phyloP scores from a whole-genome alignment of 2,888 invertebrate genomes.

The Aphrophora alni region DNA sequence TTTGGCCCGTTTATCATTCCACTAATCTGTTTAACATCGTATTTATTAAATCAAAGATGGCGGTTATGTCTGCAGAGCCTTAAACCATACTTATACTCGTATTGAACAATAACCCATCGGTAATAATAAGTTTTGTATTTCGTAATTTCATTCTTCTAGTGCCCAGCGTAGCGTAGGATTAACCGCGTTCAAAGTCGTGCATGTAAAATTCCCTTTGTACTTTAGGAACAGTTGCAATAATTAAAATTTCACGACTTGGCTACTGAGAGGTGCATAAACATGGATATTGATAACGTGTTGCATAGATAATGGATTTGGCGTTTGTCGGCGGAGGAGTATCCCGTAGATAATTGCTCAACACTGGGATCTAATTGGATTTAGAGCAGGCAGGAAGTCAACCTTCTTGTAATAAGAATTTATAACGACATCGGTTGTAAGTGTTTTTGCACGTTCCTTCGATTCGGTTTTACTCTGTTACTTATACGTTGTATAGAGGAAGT shows the following conservation, averaged over 20 bases:
- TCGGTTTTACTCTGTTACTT: too few relatives aligned
- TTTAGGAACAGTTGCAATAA: not conserved
- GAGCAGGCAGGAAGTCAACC: not conserved
- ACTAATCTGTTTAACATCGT: too few relatives aligned
- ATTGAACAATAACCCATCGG: too few relatives aligned
- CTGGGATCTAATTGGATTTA: conserved; percentile 2
- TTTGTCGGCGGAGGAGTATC: conserved; percentile 2
- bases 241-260: not conserved
- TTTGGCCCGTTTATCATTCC: too few relatives aligned
- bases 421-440: too few relatives aligned
- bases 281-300: not conserved
- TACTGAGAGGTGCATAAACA: not conserved
- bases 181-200: not conserved
- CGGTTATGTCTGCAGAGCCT: too few relatives aligned
- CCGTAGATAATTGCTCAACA: not conserved
- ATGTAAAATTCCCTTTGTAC: conserved; percentile 2
- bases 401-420: not conserved
- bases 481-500: too few relatives aligned
- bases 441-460: not conserved
- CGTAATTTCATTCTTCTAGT: too few relatives aligned
- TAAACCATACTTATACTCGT: too few relatives aligned
- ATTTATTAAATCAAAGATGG: too few relatives aligned
- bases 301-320: conserved; percentile 6
- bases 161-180: too few relatives aligned
- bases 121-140: too few relatives aligned